phyloP scores from a whole-genome alignment of 2,113 vertebrate species.

The Danio rerio region DNA sequence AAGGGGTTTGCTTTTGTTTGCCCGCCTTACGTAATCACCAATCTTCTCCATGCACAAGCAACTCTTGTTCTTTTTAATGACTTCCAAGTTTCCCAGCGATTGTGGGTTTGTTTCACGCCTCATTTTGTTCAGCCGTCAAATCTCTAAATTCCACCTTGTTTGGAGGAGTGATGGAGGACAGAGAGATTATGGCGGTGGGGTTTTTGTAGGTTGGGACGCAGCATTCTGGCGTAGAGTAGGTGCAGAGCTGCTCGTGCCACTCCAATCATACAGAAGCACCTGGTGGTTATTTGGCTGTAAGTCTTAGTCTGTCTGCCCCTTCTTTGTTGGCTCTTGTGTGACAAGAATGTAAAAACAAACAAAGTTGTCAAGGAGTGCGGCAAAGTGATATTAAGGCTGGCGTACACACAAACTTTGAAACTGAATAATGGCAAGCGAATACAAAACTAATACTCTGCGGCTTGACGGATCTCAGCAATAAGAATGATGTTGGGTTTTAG shows the following conservation, averaged over 20 bases:
- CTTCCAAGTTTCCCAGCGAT: constrained; percentile 22
- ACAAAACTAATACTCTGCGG: background rate
- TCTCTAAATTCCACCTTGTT: constrained; percentile 49
- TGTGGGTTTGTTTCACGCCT: constrained; percentile 19
- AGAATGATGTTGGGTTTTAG: background rate
- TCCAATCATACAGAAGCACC: constrained; percentile 62
- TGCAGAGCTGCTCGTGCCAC: constrained; percentile 29
- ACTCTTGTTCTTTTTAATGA: background rate
- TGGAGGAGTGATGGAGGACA: constrained; percentile 15
- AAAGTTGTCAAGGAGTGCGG: constrained; percentile 48
- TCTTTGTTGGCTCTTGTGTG: constrained; percentile 39
- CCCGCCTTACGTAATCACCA: background rate
- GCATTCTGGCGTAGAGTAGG: background rate
- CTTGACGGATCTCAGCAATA: constrained; percentile 14
- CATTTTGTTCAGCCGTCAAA: constrained; percentile 44
- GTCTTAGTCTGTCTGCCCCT: constrained; percentile 51
- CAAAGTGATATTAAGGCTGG: constrained; percentile 56
- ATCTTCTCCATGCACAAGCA: background rate
- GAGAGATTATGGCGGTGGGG: constrained; percentile 44
- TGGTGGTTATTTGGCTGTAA: constrained; percentile 58
- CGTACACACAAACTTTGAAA: constrained; percentile 51
- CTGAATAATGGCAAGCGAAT: constrained; percentile 31
- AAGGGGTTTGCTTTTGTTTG: constrained; percentile 45
- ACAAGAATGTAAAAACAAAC: constrained; percentile 55
- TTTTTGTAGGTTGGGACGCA: constrained; percentile 45